Evolutionary conservation across 1,140 invertebrate genomes (phyloP).

Genomic region (Bursaphelenchus mucronatus): DNA sequence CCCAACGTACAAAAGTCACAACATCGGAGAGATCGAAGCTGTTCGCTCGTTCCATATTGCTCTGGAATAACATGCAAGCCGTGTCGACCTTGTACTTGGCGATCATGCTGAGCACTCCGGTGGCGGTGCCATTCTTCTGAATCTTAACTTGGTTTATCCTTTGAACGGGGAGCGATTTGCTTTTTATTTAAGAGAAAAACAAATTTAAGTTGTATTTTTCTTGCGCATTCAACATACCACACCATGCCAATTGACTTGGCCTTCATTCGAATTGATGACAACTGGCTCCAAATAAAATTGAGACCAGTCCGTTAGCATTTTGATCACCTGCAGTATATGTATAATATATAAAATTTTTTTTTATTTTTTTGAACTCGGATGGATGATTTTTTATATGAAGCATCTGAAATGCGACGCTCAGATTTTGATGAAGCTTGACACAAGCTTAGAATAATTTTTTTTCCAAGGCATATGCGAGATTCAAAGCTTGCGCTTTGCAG

Average conservation of each 20-base stretch:
- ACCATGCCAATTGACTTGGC: conserved; percentile 35
- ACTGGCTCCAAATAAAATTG: conserved; percentile 28
- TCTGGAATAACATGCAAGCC: conserved; percentile 37
- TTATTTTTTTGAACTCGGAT: neutral
- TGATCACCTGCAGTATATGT: conserved; percentile 24
- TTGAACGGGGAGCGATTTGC: neutral
- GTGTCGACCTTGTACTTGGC: conserved; percentile 34
- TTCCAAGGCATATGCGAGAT: too few relatives aligned
- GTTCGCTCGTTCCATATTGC: conserved; percentile 26
- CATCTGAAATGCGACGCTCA: too few relatives aligned
- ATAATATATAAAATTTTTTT: neutral
- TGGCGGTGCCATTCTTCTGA: conserved; percentile 38
- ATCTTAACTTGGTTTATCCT: neutral
- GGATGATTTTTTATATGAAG: too few relatives aligned
- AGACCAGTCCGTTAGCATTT: conserved; percentile 29
- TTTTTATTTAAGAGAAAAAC: too few relatives aligned
- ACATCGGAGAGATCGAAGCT: conserved; percentile 34
- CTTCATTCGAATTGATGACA: conserved; percentile 31
- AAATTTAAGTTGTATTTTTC: too few relatives aligned
- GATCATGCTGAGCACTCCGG: conserved; percentile 41
- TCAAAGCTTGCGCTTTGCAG: too few relatives aligned
- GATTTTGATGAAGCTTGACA: too few relatives aligned
- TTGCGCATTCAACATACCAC: conserved; percentile 17
- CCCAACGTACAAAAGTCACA: conserved; percentile 28
- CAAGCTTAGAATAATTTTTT: too few relatives aligned